Evolutionary conservation across 2,888 invertebrate genomes (phyloP).

Genomic region (Trachelus stipa): DNA sequence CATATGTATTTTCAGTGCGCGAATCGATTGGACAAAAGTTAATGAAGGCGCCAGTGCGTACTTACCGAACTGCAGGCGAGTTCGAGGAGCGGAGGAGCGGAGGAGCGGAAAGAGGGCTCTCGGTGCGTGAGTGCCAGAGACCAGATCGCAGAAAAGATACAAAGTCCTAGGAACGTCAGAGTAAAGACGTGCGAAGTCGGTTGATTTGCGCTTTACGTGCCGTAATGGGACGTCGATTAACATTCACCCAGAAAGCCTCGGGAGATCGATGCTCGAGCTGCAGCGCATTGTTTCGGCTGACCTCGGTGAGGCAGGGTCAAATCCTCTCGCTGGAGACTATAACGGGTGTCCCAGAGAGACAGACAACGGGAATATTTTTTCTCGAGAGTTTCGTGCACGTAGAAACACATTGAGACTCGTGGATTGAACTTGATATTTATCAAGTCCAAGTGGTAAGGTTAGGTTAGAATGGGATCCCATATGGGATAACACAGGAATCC

Average conservation of each 20-base stretch:
- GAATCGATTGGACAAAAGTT: not conserved
- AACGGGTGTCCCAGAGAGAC: not conserved
- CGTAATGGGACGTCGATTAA: constrained; percentile 25
- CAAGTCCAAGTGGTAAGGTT: not conserved
- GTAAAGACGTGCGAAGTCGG: not conserved
- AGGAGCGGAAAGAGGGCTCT: no score
- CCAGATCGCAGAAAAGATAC: not conserved
- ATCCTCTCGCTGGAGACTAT: constrained; percentile 4
- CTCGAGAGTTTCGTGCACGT: not conserved
- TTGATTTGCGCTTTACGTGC: constrained; percentile 1
- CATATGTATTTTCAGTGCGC: not conserved
- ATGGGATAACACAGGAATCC: not conserved
- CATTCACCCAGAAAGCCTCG: constrained; percentile 26
- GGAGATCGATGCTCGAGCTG: constrained; percentile 20
- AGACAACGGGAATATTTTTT: not conserved
- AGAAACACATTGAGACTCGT: not conserved
- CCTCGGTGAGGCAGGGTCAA: constrained; percentile 22
- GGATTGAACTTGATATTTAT: not conserved
- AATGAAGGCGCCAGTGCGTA: no score
- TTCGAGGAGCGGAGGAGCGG: no score
- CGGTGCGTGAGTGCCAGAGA: no score
- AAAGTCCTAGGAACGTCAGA: not conserved
- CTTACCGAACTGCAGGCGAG: no score
- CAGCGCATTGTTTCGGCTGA: constrained; percentile 24
- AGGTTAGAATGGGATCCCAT: not conserved